Percentiles rank a stretch among this genome's conserved stretches.
phyloP scores from a whole-genome alignment of 2,888 invertebrate genomes.

The Drosophila subsilvestris region DNA sequence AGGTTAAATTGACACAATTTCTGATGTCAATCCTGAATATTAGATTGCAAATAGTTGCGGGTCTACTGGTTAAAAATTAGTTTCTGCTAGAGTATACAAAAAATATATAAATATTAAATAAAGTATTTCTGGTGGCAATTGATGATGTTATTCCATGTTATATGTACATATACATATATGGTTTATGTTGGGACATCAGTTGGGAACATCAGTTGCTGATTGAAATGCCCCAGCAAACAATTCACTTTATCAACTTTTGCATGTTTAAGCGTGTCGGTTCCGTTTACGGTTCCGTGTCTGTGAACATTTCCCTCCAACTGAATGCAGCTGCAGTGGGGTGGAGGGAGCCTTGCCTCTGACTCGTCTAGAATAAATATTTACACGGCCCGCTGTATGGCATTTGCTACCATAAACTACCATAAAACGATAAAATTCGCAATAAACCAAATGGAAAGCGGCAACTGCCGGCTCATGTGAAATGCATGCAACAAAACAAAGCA shows the following conservation, averaged over 20 bases:
- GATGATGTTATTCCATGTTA: not conserved
- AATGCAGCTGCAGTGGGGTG: conserved; percentile 6
- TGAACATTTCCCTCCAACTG: conserved; percentile 33
- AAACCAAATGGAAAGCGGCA: conserved; percentile 73
- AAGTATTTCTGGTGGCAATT: conserved; percentile 5
- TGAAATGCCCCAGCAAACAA: conserved; percentile 67
- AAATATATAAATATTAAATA: not conserved
- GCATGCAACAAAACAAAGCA: conserved; percentile 34
- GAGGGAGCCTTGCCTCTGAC: not conserved
- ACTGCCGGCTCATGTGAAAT: conserved; percentile 63
- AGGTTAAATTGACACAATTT: not conserved
- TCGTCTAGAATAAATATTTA: conserved; percentile 60
- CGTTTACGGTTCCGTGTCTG: conserved; percentile 15
- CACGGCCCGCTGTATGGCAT: conserved; percentile 48
- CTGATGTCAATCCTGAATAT: not conserved
- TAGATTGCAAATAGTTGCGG: not conserved
- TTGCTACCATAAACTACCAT: conserved; percentile 63
- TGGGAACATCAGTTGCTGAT: conserved; percentile 40
- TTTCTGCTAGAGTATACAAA: not conserved
- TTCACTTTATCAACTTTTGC: conserved; percentile 57
- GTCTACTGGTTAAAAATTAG: too few species aligned
- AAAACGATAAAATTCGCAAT: conserved; percentile 77
- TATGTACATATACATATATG: not conserved
- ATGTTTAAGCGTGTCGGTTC: conserved; percentile 50
- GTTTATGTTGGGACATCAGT: conserved; percentile 25